These are phyloP conservation scores for Eurystomus gularis DNA, from an alignment of 2,113 vertebrate species.

Conservation along the genomic window DNA sequence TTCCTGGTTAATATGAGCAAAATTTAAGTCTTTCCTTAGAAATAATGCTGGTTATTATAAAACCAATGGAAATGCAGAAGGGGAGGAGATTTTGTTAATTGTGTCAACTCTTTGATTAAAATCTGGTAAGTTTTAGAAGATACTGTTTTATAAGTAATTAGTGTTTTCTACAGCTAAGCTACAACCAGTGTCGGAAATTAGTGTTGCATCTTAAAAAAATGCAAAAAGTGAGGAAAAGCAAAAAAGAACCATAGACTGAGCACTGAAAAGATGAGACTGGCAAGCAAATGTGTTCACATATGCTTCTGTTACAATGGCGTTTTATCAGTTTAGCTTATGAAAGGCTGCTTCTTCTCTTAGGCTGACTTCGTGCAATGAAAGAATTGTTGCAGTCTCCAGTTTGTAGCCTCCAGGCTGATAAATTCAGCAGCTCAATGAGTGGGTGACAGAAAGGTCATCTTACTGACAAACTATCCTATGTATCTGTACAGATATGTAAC, in stretches of 20 bases:
- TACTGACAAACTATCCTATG: neutral
- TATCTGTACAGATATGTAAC: neutral
- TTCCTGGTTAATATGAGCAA: neutral
- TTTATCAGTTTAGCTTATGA: neutral
- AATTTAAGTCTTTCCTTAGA: neutral
- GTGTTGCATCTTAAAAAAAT: neutral
- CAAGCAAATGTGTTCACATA: neutral
- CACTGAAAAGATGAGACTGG: neutral
- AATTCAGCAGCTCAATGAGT: neutral
- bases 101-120: neutral
- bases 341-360: neutral
- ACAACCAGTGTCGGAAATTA: neutral
- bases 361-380: neutral
- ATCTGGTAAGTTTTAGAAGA: neutral
- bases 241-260: neutral
- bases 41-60: neutral
- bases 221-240: neutral
- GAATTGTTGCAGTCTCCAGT: neutral
- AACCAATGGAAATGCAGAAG: neutral
- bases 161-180: neutral
- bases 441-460: neutral
- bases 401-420: neutral
- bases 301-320: neutral
- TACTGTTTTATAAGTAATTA: neutral
- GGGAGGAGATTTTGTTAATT: neutral